These are phyloP conservation scores for Linurgus olivaceus DNA, from an alignment of 2,797 vertebrate species.

Conservation along the genomic window DNA sequence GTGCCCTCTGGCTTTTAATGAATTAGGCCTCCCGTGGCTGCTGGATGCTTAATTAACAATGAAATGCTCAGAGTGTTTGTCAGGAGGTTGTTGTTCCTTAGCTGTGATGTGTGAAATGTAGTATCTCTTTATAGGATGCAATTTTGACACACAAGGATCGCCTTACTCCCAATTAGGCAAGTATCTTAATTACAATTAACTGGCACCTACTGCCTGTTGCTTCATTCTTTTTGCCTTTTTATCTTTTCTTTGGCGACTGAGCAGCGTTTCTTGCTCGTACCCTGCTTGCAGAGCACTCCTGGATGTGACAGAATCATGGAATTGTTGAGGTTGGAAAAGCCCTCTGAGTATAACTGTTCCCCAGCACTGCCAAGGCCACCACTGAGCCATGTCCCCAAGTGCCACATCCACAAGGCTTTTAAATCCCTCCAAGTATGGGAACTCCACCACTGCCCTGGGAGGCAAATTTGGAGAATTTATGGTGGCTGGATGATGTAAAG, in stretches of 20 bases:
- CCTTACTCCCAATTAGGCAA: constrained; percentile 82
- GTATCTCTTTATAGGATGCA: constrained; percentile 82
- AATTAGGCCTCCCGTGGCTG: constrained; percentile 44
- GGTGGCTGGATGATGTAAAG: neutral
- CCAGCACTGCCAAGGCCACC: neutral
- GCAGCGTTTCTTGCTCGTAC: neutral
- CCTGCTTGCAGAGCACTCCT: neutral
- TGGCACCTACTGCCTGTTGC: neutral
- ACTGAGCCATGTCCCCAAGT: neutral
- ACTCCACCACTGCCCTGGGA: neutral
- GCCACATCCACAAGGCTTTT: neutral
- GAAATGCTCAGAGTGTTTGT: neutral
- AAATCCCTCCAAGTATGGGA: neutral
- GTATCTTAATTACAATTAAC: constrained; percentile 64
- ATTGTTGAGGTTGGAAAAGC: neutral
- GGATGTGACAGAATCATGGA: neutral
- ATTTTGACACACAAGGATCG: constrained; percentile 78
- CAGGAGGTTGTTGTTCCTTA: constrained; percentile 25
- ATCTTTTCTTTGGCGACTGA: neutral
- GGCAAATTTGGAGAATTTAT: neutral
- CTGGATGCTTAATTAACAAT: neutral
- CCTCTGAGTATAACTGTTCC: rapidly evolving
- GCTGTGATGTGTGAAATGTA: constrained; percentile 74
- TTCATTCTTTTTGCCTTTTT: neutral
- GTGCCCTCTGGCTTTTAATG: constrained; percentile 63